Conservation (phyloP, 2,888 invertebrate genomes). For the Thera britannica region DNA sequence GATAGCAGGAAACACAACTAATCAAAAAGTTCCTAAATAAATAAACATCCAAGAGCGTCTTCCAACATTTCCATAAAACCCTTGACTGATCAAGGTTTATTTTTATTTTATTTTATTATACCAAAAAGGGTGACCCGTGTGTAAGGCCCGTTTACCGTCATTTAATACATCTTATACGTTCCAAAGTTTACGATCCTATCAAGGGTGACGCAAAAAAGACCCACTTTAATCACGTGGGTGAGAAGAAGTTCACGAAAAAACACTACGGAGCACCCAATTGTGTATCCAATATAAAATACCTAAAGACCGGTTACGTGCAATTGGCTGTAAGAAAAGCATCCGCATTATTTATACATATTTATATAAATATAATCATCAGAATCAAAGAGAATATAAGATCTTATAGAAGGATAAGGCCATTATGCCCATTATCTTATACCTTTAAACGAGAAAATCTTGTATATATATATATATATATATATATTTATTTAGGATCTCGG, state of each 20-base stretch:
- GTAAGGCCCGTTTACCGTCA: slow-evolving; percentile 11
- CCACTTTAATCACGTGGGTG: slow-evolving; percentile 13
- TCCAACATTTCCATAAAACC: slow-evolving; percentile 11
- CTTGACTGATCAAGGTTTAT: slow-evolving; percentile 1
- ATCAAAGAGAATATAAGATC: too few species aligned
- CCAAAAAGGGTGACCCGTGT: slow-evolving; percentile 6
- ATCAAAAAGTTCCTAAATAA: too few species aligned
- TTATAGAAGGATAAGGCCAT: too few species aligned
- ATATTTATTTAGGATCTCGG: too few species aligned
- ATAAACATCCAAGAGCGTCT: too few species aligned
- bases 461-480: too few species aligned
- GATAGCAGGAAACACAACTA: too few species aligned
- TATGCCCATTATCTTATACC: too few species aligned
- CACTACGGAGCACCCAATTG: slow-evolving; percentile 2
- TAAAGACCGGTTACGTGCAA: neutral
- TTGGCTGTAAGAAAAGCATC: neutral
- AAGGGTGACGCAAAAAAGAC: slow-evolving; percentile 13
- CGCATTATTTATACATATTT: too few species aligned
- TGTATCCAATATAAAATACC: neutral
- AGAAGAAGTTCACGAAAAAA: slow-evolving; percentile 3
- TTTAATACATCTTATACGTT: slow-evolving; percentile 18
- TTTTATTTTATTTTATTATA: slow-evolving; percentile 2
- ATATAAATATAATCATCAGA: too few species aligned
- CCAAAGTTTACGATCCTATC: slow-evolving; percentile 23
- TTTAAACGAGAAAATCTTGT: too few species aligned